Evolutionary conservation across 1,140 invertebrate genomes (phyloP).

Genomic region (Himalopsyche phryganea): DNA sequence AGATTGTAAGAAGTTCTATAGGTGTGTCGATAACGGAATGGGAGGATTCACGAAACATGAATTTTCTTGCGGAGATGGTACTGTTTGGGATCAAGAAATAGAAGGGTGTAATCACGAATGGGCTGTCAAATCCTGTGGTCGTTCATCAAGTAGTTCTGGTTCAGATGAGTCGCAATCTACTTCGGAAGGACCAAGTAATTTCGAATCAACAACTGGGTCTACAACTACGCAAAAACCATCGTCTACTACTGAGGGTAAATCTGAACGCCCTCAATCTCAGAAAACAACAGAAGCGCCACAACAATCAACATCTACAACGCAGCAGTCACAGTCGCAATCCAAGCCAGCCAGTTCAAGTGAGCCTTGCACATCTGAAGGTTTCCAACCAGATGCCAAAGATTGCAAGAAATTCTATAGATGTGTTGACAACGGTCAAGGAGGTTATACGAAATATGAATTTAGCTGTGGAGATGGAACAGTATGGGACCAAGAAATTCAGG

Average conservation of each 20-base stretch:
- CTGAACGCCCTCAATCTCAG: neutral
- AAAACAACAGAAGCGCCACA: neutral
- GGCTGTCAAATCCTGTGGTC: constrained; percentile 37
- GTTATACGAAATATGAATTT: constrained; percentile 65
- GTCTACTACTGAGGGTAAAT: constrained; percentile 13
- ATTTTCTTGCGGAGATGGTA: constrained; percentile 52
- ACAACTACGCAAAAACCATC: constrained; percentile 14
- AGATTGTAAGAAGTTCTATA: constrained; percentile 60
- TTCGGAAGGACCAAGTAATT: neutral
- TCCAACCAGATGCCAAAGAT: constrained; percentile 61
- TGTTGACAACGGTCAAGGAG: constrained; percentile 58
- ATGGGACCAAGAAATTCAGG: constrained; percentile 65
- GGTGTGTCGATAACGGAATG: constrained; percentile 60
- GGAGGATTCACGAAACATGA: constrained; percentile 47
- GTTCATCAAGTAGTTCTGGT: constrained; percentile 17
- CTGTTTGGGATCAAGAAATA: constrained; percentile 54
- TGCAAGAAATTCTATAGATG: constrained; percentile 78
- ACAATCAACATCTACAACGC: no score
- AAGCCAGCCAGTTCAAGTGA: neutral
- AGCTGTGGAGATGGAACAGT: constrained; percentile 69
- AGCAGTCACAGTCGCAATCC: neutral
- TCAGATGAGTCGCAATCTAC: no score
- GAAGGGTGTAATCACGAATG: constrained; percentile 51
- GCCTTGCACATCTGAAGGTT: constrained; percentile 59
- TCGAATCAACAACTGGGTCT: constrained; percentile 33